Evolutionary conservation across 2,888 invertebrate species (phyloP).

Genomic region (Piscicola geometra): DNA sequence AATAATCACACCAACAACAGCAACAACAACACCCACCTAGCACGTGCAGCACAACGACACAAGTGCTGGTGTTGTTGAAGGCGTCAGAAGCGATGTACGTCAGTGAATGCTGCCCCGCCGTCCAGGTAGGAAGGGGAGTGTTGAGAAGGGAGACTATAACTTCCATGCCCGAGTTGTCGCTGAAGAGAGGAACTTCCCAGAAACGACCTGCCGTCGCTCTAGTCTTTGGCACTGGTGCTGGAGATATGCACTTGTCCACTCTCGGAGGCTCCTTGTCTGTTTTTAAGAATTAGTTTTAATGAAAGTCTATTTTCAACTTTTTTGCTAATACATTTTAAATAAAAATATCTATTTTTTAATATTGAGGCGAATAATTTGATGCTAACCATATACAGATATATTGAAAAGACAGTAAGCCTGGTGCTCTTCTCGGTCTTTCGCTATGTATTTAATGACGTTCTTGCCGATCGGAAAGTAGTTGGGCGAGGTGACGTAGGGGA

Average conservation of each 20-base stretch:
- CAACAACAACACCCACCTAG: conserved; percentile 50
- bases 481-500: conserved; percentile 62
- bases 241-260: conserved; percentile 61
- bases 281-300: neutral
- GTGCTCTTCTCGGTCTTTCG: conserved; percentile 64
- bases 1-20: no score
- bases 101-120: conserved; percentile 62
- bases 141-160: conserved; percentile 49
- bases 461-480: conserved; percentile 62
- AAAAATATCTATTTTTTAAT: neutral
- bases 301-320: neutral
- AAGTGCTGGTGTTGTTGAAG: conserved; percentile 63
- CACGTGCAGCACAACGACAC: conserved; percentile 63
- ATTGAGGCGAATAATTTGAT: neutral
- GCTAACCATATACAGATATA: conserved; percentile 58
- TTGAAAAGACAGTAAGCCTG: conserved; percentile 63
- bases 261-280: conserved; percentile 63
- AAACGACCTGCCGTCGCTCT: conserved; percentile 46
- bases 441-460: conserved; percentile 63
- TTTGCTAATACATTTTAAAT: neutral
- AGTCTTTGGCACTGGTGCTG: conserved; percentile 58
- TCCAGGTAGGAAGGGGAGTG: conserved; percentile 57
- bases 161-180: conserved; percentile 61
- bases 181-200: conserved; percentile 63
- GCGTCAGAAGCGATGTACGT: conserved; percentile 64